Percentiles rank a stretch among this genome's conserved stretches.
phyloP scores from a whole-genome alignment of 2,113 vertebrate species.

The Callipepla californica region DNA sequence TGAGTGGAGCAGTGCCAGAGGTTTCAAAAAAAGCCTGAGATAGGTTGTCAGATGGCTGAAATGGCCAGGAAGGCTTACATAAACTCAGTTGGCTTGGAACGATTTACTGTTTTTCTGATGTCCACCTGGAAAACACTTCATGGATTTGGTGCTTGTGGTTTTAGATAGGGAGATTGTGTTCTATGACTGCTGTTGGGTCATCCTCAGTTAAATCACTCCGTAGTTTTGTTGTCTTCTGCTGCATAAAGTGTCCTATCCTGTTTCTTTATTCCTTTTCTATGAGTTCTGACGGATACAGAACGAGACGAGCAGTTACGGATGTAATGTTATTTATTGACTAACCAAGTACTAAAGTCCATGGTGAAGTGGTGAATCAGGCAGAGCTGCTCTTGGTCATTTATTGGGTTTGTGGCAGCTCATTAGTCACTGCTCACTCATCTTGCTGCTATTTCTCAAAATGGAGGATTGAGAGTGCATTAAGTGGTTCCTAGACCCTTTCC shows the following conservation, averaged over 20 bases:
- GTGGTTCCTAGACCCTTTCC: background rate
- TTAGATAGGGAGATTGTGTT: background rate
- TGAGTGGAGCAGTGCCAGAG: background rate
- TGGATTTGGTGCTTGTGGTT: background rate
- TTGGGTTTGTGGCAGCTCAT: background rate
- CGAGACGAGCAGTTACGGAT: background rate
- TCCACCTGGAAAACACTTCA: background rate
- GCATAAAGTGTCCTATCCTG: background rate
- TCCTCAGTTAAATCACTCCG: background rate
- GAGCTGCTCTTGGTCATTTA: constrained; percentile 35
- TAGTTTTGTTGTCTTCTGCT: background rate
- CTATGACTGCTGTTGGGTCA: background rate
- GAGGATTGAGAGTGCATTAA: background rate
- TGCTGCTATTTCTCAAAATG: background rate
- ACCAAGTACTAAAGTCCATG: constrained; percentile 26
- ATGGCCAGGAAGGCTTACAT: background rate
- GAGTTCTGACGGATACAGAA: background rate
- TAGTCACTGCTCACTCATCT: background rate
- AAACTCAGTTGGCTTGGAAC: background rate
- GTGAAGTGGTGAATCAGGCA: background rate
- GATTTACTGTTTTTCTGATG: background rate
- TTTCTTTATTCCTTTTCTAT: background rate
- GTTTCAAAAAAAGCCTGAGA: background rate
- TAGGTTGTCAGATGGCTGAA: background rate
- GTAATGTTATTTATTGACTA: constrained; percentile 65